Evolutionary conservation across 1,140 invertebrate species (phyloP), one percentile per base, ranked within the genome.

Genomic region (Drosophila cardini): DNA sequence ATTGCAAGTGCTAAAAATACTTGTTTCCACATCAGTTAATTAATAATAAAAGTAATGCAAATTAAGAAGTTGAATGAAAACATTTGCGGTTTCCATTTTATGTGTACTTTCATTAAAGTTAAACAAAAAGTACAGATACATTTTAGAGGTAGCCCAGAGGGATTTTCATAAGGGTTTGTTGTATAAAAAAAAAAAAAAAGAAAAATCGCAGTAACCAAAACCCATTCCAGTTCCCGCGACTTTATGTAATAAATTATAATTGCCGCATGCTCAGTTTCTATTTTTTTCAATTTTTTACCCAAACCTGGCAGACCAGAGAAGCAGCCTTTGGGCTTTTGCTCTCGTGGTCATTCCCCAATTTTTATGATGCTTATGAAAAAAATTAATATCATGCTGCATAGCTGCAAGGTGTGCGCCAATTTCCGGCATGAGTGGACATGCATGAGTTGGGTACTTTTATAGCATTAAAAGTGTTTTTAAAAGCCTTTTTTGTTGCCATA

Each of bases 381-480:
- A 87, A 60, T 36, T 53, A 34, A 42, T 61, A 62, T 70, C 70
- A 46, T 81, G 74, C 72, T 87, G 82, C 82, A 86, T 86, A 79
- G 64, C 82, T 86, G 82, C 76, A 82, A 87, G 82, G 82, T 86
- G 83, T 86, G 82, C 82, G 83, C 78, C 82, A 86, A 86, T 86
- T 86, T 86, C 82, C 82, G 82, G 79, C 64, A 70, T 70, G 85
- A 82, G 79, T 78, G 71, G 38, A 50, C 64, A 58, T 75, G 56
- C 42, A 63, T 65, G 76, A 63, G 42, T 34, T 61, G 36, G 45
- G 30, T 55, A 57, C 45, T 72, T 72, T 68, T 32, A 38, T 52
- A 11, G 53, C 55, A 60, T 72, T 68, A 61, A 43, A 62, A 62
- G 56, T 57, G 57, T 56, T 40, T 68, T 65, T 16, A 15, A 32